A percentile compares a stretch with the other conserved stretches of the same genome.
These are phyloP conservation scores for Quadroppia sp. DNA, from an alignment of 2,888 invertebrate genomes.

Conservation along the genomic window DNA sequence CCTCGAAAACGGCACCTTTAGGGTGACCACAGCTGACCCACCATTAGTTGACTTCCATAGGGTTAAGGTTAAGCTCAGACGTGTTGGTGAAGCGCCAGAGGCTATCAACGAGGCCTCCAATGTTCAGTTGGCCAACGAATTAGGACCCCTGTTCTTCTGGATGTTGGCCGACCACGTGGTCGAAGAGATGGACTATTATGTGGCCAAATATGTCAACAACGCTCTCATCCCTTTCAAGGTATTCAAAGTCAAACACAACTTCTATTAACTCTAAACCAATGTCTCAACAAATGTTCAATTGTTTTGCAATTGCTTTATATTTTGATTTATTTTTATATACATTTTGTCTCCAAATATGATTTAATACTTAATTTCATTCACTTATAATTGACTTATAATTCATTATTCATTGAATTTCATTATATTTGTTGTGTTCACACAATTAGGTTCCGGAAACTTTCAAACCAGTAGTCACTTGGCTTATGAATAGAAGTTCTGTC, in stretches of 20 bases:
- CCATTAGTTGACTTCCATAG: slow-evolving; percentile 48
- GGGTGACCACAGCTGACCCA: slow-evolving; percentile 47
- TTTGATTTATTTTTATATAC: slow-evolving; percentile 35
- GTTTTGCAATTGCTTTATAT: not conserved
- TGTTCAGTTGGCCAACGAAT: slow-evolving; percentile 44
- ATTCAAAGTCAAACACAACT: not conserved
- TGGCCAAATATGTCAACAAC: slow-evolving; percentile 46
- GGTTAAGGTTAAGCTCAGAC: slow-evolving; percentile 45
- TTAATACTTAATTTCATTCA: no score
- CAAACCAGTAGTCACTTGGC: slow-evolving; percentile 43
- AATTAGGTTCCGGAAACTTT: slow-evolving; percentile 40
- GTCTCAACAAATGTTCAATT: no score
- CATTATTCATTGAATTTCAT: not conserved
- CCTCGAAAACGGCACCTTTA: slow-evolving; percentile 46
- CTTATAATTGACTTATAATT: not conserved
- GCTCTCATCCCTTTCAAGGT: slow-evolving; percentile 45
- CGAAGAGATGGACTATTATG: slow-evolving; percentile 46
- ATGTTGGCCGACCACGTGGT: slow-evolving; percentile 47
- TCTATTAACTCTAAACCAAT: not conserved
- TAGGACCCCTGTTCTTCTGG: slow-evolving; percentile 48
- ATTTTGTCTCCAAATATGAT: no score
- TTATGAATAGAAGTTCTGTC: slow-evolving; percentile 38
- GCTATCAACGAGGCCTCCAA: slow-evolving; percentile 4
- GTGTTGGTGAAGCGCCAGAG: slow-evolving; percentile 39
- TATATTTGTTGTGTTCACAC: not conserved